Percentiles rank a stretch among this genome's conserved stretches.
Evolutionary conservation across 2,797 vertebrate genomes (phyloP).

Genomic region (Toxotes lorentzi): DNA sequence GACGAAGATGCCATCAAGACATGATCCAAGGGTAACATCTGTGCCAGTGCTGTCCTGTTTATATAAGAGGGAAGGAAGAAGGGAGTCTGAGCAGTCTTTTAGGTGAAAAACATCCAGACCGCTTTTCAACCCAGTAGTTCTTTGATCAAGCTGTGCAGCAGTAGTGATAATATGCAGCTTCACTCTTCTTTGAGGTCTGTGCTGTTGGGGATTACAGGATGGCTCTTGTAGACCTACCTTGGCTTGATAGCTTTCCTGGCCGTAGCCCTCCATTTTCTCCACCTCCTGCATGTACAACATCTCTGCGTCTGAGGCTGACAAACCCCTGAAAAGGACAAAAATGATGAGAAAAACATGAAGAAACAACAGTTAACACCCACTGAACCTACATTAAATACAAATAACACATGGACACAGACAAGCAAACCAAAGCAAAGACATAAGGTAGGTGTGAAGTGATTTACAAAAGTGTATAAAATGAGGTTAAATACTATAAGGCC

Average conservation of each 20-base stretch:
- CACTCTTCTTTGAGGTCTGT: neutral
- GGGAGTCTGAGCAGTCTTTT: neutral
- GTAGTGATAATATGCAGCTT: neutral
- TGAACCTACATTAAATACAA: neutral
- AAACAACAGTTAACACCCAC: neutral
- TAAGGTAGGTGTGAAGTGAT: no score
- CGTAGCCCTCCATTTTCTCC: conserved; percentile 97
- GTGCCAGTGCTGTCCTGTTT: conserved; percentile 93
- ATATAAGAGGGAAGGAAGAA: conserved; percentile 6
- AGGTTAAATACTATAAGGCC: neutral
- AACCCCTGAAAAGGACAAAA: conserved; percentile 84
- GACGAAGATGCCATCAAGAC: conserved; percentile 97
- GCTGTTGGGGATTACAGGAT: neutral
- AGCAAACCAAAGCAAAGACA: neutral
- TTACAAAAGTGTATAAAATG: neutral
- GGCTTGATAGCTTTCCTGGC: conserved; percentile 95
- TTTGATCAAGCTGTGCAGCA: neutral
- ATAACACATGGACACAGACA: neutral
- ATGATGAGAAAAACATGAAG: neutral
- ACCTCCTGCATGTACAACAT: conserved; percentile 98
- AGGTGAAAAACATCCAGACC: neutral
- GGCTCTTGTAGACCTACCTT: conserved; percentile 86
- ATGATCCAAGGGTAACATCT: conserved; percentile 93
- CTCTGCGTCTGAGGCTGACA: conserved; percentile 94
- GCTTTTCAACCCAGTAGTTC: neutral